phyloP scores from a whole-genome alignment of 1,140 invertebrate species.

The Heliconius nattereri region DNA sequence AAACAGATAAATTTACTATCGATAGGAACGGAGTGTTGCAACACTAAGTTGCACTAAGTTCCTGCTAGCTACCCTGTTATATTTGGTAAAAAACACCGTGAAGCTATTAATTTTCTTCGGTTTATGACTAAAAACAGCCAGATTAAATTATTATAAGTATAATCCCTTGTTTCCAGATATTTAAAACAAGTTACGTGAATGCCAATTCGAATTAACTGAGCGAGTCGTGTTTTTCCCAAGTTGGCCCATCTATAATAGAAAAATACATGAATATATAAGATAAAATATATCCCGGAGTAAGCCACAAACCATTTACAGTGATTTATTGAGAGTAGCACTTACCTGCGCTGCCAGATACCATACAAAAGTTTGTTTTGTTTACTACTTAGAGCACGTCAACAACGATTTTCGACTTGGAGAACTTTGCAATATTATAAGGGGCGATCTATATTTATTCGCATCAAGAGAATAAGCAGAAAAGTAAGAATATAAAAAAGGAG shows the following conservation, averaged over 20 bases:
- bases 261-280: background rate
- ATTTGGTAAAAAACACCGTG: background rate
- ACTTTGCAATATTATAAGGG: background rate
- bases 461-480: background rate
- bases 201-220: too few species aligned
- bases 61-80: background rate
- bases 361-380: constrained; percentile 8
- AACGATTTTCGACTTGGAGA: constrained; percentile 2
- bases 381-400: background rate
- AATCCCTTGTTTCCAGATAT: too few species aligned
- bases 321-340: constrained; percentile 2
- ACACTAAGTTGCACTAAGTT: background rate
- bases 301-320: background rate
- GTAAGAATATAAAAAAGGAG: background rate
- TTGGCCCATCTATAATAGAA: background rate
- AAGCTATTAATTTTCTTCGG: background rate
- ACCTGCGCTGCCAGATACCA: background rate
- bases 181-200: too few species aligned
- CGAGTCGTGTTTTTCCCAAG: too few species aligned
- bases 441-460: background rate
- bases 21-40: background rate
- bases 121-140: too few species aligned
- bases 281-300: background rate
- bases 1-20: too few species aligned
- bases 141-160: too few species aligned